Evolutionary conservation across 2,888 invertebrate genomes (phyloP).

Genomic region (Parascotia fuliginaria): DNA sequence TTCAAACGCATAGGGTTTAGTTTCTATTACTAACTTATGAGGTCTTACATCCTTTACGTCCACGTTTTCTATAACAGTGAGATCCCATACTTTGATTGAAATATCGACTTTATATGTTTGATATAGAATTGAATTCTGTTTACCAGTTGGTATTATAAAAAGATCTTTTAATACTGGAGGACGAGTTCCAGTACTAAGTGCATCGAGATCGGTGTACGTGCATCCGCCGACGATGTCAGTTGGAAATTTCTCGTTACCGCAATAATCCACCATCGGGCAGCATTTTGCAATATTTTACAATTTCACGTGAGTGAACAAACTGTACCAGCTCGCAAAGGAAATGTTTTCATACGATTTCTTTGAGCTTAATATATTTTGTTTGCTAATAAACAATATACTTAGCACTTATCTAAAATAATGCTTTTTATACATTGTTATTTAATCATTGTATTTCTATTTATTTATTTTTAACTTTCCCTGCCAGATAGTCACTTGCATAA

Average conservation of each 20-base stretch:
- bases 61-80: conserved; percentile 35
- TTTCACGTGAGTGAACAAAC: conserved; percentile 52
- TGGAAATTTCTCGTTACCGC: conserved; percentile 82
- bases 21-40: conserved; percentile 19
- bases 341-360: conserved; percentile 44
- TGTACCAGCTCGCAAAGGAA: conserved; percentile 36
- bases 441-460: too few species aligned
- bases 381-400: conserved; percentile 34
- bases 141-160: conserved; percentile 29
- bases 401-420: conserved; percentile 28
- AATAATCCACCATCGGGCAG: conserved; percentile 74
- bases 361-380: conserved; percentile 37
- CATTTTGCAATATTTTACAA: conserved; percentile 72
- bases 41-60: conserved; percentile 50
- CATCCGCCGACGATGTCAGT: conserved; percentile 78
- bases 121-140: conserved; percentile 35
- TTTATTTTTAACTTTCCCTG: too few species aligned
- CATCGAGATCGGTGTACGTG: conserved; percentile 80
- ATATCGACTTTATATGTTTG: conserved; percentile 36
- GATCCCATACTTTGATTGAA: conserved; percentile 22
- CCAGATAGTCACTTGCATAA: too few species aligned
- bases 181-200: conserved; percentile 70
- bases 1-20: conserved; percentile 26
- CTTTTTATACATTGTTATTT: conserved; percentile 14
- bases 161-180: conserved; percentile 38